These are phyloP conservation scores for Drosophila miranda DNA, from an alignment of 1,140 invertebrate species.

Conservation along the genomic window DNA sequence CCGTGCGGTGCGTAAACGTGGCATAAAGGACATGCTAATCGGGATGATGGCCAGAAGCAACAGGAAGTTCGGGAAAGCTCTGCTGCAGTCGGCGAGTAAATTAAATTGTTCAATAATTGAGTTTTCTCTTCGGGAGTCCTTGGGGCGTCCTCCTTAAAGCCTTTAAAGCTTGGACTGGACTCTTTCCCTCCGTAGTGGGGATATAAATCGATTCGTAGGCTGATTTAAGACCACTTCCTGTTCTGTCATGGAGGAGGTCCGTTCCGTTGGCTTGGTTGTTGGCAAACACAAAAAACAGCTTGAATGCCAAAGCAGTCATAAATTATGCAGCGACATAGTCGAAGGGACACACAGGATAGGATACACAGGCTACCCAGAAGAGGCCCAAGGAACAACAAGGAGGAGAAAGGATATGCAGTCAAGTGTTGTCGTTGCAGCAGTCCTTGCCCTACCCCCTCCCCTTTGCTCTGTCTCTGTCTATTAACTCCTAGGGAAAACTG, in stretches of 20 bases:
- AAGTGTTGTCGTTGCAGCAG: conserved; percentile 28
- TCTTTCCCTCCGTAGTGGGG: background rate
- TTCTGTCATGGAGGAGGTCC: background rate
- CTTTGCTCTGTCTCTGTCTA: conserved; percentile 16
- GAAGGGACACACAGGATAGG: conserved; percentile 58
- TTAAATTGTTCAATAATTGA: conserved; percentile 75
- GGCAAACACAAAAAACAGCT: conserved; percentile 50
- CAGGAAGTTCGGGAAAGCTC: conserved; percentile 33
- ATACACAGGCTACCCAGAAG: background rate
- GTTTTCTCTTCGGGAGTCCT: conserved; percentile 41
- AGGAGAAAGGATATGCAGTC: conserved; percentile 51
- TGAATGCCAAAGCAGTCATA: conserved; percentile 69
- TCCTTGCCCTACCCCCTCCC: conserved; percentile 14
- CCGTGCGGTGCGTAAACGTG: conserved; percentile 18
- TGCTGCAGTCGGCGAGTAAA: conserved; percentile 31
- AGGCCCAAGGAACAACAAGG: conserved; percentile 11
- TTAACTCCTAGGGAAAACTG: conserved; percentile 45
- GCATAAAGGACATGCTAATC: conserved; percentile 60
- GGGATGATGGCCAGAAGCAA: conserved; percentile 48
- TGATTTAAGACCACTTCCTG: conserved; percentile 47
- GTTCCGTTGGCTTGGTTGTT: conserved; percentile 7
- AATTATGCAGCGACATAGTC: conserved; percentile 78
- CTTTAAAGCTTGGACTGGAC: conserved; percentile 30
- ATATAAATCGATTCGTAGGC: conserved; percentile 55
- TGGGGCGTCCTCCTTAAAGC: conserved; percentile 52